Conservation (phyloP, 2,797 vertebrate species). For the Triplophysa yarkandensis region DNA sequence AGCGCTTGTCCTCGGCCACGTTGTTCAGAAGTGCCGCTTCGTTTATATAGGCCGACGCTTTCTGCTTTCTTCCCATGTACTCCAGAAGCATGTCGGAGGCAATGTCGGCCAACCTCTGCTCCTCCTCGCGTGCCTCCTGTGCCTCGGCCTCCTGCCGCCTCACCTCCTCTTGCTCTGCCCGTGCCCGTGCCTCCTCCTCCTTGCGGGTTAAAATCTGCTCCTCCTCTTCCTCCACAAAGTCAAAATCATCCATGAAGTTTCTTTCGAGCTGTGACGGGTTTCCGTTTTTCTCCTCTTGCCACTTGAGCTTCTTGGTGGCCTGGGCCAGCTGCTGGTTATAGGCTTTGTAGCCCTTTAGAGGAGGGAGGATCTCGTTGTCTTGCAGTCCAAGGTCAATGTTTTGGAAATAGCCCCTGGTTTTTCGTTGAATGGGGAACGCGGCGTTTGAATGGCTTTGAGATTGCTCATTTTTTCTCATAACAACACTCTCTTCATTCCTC, state of each 20-base stretch:
- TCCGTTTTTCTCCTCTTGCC: slow-evolving; percentile 71
- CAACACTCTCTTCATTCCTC: slow-evolving; percentile 53
- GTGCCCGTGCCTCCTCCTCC: slow-evolving; percentile 72
- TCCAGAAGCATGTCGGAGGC: slow-evolving; percentile 91
- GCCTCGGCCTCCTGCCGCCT: slow-evolving; percentile 87
- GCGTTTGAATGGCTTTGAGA: slow-evolving; percentile 62
- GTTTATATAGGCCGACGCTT: slow-evolving; percentile 75
- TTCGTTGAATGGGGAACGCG: slow-evolving; percentile 68
- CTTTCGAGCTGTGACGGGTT: slow-evolving; percentile 65
- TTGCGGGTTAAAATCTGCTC: slow-evolving; percentile 75
- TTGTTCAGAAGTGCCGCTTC: slow-evolving; percentile 71
- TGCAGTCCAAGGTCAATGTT: slow-evolving; percentile 82
- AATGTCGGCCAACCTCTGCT: slow-evolving; percentile 88
- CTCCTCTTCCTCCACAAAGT: slow-evolving; percentile 77
- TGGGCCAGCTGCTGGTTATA: slow-evolving; percentile 81
- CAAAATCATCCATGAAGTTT: slow-evolving; percentile 80
- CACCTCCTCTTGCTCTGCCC: slow-evolving; percentile 84
- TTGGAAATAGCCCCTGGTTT: slow-evolving; percentile 80
- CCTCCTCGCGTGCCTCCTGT: slow-evolving; percentile 85
- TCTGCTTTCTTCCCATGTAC: slow-evolving; percentile 85
- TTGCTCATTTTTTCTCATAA: slow-evolving; percentile 53
- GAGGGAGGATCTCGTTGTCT: slow-evolving; percentile 79
- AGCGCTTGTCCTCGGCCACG: slow-evolving; percentile 82
- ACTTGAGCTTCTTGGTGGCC: slow-evolving; percentile 78
- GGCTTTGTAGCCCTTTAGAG: slow-evolving; percentile 79